Percentiles rank a stretch among this genome's conserved stretches.
Evolutionary conservation across 2,797 vertebrate genomes (phyloP).

Genomic region (Spinibarbus caldwelli): DNA sequence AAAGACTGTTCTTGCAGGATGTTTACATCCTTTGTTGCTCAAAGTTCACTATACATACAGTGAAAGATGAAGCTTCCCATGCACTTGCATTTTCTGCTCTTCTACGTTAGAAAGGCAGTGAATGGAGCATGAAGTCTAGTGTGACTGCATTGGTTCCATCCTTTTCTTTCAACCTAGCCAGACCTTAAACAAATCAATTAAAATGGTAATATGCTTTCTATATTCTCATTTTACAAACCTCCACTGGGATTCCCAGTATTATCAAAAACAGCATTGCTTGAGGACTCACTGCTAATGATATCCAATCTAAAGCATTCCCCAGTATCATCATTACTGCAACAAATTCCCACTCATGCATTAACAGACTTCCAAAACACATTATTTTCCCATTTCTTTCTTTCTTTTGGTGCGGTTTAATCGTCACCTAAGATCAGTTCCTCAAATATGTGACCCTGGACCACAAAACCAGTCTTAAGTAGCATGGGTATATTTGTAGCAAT

Average conservation of each 20-base stretch:
- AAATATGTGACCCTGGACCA: no score
- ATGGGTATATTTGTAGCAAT: no score
- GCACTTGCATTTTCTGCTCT: neutral
- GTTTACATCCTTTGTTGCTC: neutral
- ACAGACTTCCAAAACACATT: constrained; percentile 4
- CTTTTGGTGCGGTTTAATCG: neutral
- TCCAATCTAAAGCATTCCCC: constrained; percentile 9
- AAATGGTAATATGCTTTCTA: neutral
- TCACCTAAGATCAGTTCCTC: neutral
- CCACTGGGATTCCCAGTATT: neutral
- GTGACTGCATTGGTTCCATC: neutral
- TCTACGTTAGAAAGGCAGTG: neutral
- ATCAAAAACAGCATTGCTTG: constrained; percentile 9
- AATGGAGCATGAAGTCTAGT: neutral
- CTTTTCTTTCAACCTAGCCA: neutral
- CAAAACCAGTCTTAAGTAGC: no score
- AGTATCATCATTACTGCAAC: neutral
- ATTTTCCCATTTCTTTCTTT: neutral
- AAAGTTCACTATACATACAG: no score
- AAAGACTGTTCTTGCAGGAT: neutral
- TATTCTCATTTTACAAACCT: neutral
- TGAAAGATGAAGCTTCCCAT: neutral
- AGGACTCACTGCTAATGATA: constrained; percentile 1
- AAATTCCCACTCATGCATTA: neutral
- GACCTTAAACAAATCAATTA: neutral